These are phyloP conservation scores for Xiphydria camelus DNA, from an alignment of 2,888 invertebrate genomes.

Conservation along the genomic window DNA sequence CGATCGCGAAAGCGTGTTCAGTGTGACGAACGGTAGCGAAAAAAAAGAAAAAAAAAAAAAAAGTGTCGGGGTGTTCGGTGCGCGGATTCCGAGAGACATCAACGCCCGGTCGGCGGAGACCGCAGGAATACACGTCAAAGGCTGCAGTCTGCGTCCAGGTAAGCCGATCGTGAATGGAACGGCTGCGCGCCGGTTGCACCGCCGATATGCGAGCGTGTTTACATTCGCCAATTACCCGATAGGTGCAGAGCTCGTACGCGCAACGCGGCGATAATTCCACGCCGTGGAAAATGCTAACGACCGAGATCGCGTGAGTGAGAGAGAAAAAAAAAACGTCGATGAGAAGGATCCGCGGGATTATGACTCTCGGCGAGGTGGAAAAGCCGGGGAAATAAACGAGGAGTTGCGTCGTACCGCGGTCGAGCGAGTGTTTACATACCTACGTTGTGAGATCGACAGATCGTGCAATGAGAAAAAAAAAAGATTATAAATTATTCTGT, in stretches of 20 bases:
- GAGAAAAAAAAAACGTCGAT: too few relatives aligned
- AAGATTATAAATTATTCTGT: too few relatives aligned
- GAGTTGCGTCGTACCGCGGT: too few relatives aligned
- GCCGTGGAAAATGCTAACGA: not conserved
- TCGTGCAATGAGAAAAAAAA: too few relatives aligned
- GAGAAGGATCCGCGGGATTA: too few relatives aligned
- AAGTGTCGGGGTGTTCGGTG: constrained; percentile 45
- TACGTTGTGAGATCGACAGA: too few relatives aligned
- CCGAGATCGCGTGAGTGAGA: too few relatives aligned
- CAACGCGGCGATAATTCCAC: constrained; percentile 33
- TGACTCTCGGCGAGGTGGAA: too few relatives aligned
- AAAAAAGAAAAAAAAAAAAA: not conserved
- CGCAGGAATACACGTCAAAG: constrained; percentile 35
- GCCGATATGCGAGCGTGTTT: constrained; percentile 19
- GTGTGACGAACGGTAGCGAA: constrained; percentile 11
- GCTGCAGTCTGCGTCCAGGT: constrained; percentile 35
- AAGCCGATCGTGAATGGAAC: constrained; percentile 27
- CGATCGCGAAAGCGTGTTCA: constrained; percentile 6
- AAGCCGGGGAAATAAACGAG: too few relatives aligned
- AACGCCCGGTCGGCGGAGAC: constrained; percentile 36
- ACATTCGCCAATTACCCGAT: constrained; percentile 36
- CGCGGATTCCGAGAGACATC: constrained; percentile 40
- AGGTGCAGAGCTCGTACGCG: constrained; percentile 30
- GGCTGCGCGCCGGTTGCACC: constrained; percentile 14
- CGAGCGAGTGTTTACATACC: too few relatives aligned